These are phyloP conservation scores for Clarias batrachus DNA, from an alignment of 2,113 vertebrate genomes.

Conservation along the genomic window DNA sequence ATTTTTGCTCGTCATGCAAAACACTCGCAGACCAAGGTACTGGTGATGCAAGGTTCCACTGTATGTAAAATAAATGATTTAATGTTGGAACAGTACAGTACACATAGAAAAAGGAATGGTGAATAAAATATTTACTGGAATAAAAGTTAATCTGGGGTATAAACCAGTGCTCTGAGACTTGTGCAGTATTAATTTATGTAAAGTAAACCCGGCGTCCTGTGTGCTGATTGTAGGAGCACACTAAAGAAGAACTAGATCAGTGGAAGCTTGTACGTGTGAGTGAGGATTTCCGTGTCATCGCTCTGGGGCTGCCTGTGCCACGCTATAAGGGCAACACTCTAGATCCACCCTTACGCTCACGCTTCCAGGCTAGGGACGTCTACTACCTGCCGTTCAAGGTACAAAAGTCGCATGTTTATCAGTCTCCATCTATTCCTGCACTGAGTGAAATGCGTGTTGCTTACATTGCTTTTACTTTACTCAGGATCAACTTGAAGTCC, in stretches of 20 bases:
- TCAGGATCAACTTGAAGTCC: slow-evolving; percentile 89
- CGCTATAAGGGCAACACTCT: slow-evolving; percentile 91
- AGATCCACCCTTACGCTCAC: slow-evolving; percentile 93
- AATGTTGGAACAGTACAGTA: background rate
- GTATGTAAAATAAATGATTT: background rate
- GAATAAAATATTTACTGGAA: background rate
- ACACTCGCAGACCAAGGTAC: too few species aligned
- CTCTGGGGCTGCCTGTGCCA: slow-evolving; percentile 91
- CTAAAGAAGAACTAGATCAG: slow-evolving; percentile 84
- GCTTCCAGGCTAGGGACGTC: slow-evolving; percentile 95
- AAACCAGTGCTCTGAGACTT: background rate
- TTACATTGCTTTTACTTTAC: slow-evolving; percentile 57
- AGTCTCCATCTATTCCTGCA: background rate
- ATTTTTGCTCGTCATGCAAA: too few species aligned
- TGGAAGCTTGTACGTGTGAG: slow-evolving; percentile 96
- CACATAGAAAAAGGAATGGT: background rate
- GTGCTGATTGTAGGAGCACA: slow-evolving; percentile 78
- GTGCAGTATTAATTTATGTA: background rate
- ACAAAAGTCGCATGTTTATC: slow-evolving; percentile 6
- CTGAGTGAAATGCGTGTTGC: background rate
- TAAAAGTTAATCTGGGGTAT: background rate
- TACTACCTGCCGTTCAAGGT: slow-evolving; percentile 95
- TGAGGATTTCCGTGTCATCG: slow-evolving; percentile 96
- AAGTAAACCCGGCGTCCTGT: background rate
- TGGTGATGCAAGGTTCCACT: too few species aligned